phyloP scores from a whole-genome alignment of 92 coral and sea anemone species.

The Actinostola sp. region DNA sequence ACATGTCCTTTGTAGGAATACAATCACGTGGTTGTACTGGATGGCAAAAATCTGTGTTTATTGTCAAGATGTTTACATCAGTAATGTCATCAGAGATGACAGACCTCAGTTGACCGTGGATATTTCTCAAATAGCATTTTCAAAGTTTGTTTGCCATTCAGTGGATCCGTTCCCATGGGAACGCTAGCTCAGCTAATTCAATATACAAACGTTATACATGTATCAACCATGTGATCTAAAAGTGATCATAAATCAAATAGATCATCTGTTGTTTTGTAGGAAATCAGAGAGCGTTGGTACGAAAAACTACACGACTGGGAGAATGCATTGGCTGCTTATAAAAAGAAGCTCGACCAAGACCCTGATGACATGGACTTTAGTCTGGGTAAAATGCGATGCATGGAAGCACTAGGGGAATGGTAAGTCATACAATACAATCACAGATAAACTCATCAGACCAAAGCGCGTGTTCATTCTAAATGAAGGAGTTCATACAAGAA shows the following conservation, averaged over 20 bases:
- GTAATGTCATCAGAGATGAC: too few relatives aligned
- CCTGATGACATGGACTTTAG: slow-evolving; percentile 83
- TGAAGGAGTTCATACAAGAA: too few relatives aligned
- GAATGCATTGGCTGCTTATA: slow-evolving; percentile 90
- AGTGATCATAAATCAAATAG: background rate
- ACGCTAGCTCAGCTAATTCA: too few relatives aligned
- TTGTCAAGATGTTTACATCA: too few relatives aligned
- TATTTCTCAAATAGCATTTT: too few relatives aligned
- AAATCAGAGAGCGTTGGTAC: slow-evolving; percentile 99
- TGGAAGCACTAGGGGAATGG: slow-evolving; percentile 99
- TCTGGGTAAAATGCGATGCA: slow-evolving; percentile 95
- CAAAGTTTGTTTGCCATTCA: too few relatives aligned
- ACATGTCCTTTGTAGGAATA: too few relatives aligned
- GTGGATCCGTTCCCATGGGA: too few relatives aligned
- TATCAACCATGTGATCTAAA: too few relatives aligned
- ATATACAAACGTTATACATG: background rate
- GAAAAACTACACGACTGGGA: slow-evolving; percentile 99
- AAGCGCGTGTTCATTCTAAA: background rate
- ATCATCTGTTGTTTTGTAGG: slow-evolving; percentile 51
- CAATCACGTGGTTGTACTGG: too few relatives aligned
- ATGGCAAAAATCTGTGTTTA: too few relatives aligned
- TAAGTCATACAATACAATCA: slow-evolving; percentile 9
- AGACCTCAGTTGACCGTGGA: too few relatives aligned
- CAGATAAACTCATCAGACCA: background rate
- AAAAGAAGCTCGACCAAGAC: slow-evolving; percentile 86